These are phyloP conservation scores for Plecturocebus donacophilus DNA, from an alignment of 2,113 vertebrate species.

Conservation along the genomic window DNA sequence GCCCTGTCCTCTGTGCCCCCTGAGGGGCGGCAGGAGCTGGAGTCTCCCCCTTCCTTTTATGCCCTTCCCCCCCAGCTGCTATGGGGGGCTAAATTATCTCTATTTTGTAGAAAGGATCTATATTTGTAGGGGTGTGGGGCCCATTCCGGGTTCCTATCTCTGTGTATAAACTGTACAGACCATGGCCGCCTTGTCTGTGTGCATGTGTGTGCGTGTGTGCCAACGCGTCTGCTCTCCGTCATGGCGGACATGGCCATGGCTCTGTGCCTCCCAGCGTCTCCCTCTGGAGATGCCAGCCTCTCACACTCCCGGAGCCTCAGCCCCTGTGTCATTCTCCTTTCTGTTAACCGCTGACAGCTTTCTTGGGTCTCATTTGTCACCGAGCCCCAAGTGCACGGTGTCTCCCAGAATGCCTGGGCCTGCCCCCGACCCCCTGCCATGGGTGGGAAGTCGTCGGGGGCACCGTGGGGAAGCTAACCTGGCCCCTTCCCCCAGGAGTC, in stretches of 20 bases:
- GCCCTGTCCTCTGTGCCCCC: neutral
- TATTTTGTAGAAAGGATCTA: conserved; percentile 80
- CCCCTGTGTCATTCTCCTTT: neutral
- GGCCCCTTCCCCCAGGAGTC: conserved; percentile 83
- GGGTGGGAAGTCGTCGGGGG: neutral
- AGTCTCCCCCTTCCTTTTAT: neutral
- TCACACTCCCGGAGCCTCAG: neutral
- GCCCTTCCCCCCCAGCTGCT: neutral
- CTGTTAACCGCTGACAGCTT: conserved; percentile 38
- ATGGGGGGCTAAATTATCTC: conserved; percentile 77
- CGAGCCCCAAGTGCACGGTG: neutral
- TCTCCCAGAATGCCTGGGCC: neutral
- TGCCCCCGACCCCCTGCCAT: neutral
- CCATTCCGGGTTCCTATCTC: conserved; percentile 26
- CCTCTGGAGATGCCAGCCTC: conserved; percentile 35
- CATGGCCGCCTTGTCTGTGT: neutral
- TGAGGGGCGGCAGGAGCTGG: neutral
- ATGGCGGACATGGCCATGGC: neutral
- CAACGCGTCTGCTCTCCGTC: neutral
- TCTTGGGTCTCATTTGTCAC: neutral
- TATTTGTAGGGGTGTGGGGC: conserved; percentile 71
- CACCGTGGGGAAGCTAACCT: conserved; percentile 33
- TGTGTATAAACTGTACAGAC: conserved; percentile 82
- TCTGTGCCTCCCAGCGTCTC: neutral
- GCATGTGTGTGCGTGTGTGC: neutral